phyloP scores from a whole-genome alignment of 2,113 vertebrate species.

The Larimichthys polyactis region DNA sequence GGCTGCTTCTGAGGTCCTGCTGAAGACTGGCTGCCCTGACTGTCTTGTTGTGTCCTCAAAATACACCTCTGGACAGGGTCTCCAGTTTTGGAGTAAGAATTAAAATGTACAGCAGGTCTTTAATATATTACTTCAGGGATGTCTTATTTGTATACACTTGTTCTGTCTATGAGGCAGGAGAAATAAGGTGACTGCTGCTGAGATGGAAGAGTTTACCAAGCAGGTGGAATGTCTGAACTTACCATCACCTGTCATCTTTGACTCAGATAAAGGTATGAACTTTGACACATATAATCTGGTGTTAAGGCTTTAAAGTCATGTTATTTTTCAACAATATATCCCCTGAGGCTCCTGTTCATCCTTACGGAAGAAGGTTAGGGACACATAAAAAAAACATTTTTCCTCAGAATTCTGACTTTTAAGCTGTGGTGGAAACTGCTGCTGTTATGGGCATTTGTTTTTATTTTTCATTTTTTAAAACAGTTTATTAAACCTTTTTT shows the following conservation, averaged over 20 bases:
- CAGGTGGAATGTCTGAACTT: constrained; percentile 19
- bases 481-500: too few relatives aligned
- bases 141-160: not conserved
- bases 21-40: constrained; percentile 26
- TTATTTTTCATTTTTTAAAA: too few relatives aligned
- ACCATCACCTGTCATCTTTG: not conserved
- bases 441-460: too few relatives aligned
- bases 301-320: too few relatives aligned
- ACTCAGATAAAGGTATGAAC: not conserved
- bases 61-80: not conserved
- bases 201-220: constrained; percentile 26
- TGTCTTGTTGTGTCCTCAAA: not conserved
- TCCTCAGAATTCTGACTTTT: too few relatives aligned
- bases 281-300: too few relatives aligned
- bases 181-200: not conserved
- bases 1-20: not conserved
- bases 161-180: constrained; percentile 2
- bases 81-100: constrained; percentile 2
- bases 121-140: too few relatives aligned
- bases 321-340: too few relatives aligned
- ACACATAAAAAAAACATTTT: too few relatives aligned
- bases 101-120: not conserved
- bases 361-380: too few relatives aligned
- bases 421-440: too few relatives aligned
- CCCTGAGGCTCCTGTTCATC: too few relatives aligned